phyloP scores from a whole-genome alignment of 2,888 invertebrate genomes.

The Caradrina clavipalpis region DNA sequence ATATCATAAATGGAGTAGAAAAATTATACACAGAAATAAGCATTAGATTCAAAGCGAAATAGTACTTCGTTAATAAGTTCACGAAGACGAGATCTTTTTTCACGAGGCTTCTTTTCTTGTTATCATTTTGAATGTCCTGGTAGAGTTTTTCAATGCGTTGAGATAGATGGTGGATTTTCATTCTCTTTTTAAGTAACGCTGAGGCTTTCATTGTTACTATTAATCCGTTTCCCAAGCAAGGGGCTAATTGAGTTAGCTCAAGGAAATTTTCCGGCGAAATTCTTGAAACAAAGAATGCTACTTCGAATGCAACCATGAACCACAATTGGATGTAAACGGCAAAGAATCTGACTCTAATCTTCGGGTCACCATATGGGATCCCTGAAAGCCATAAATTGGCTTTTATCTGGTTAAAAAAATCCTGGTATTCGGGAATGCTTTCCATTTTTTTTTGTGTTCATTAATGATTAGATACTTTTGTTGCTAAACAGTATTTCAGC shows the following conservation, averaged over 20 bases:
- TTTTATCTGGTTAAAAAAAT: constrained; percentile 76
- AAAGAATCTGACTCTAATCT: constrained; percentile 68
- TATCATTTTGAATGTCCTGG: constrained; percentile 66
- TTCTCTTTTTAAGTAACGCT: constrained; percentile 64
- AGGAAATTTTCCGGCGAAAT: constrained; percentile 78
- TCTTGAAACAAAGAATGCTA: constrained; percentile 72
- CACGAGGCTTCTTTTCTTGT: constrained; percentile 67
- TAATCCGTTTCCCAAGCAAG: constrained; percentile 75
- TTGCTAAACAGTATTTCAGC: too few species aligned
- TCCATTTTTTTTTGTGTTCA: constrained; percentile 62
- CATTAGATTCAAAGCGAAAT: constrained; percentile 76
- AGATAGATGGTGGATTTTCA: constrained; percentile 71
- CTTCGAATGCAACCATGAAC: constrained; percentile 70
- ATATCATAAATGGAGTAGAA: constrained; percentile 74
- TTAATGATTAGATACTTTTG: not conserved
- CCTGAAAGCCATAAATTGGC: constrained; percentile 75
- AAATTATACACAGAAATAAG: constrained; percentile 83
- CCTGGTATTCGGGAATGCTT: constrained; percentile 74
- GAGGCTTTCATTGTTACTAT: constrained; percentile 74
- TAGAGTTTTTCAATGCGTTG: constrained; percentile 71
- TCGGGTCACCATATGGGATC: constrained; percentile 69
- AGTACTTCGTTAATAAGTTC: constrained; percentile 76
- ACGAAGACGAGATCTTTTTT: constrained; percentile 71
- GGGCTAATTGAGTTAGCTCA: constrained; percentile 77
- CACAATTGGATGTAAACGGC: constrained; percentile 59